Evolutionary conservation across 2,888 invertebrate species (phyloP).

Genomic region (Myathropa florea): DNA sequence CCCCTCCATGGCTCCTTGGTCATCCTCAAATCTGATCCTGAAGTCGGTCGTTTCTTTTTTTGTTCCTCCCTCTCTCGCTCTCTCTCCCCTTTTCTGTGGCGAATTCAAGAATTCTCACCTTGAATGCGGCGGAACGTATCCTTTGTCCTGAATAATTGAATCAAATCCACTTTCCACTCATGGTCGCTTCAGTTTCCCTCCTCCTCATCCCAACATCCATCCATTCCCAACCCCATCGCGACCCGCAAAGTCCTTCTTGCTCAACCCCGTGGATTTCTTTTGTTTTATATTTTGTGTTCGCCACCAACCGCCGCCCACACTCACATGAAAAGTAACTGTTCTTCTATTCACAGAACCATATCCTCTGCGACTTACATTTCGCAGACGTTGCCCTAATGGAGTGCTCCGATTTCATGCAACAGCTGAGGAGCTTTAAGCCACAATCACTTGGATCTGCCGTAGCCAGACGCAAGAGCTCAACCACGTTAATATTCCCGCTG

Average conservation of each 20-base stretch:
- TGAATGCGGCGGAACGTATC: neutral
- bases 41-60: neutral
- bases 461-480: slow-evolving; percentile 95
- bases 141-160: slow-evolving; percentile 53
- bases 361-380: slow-evolving; percentile 97
- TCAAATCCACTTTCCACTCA: slow-evolving; percentile 44
- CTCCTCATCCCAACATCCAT: too few relatives aligned
- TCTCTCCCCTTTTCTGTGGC: slow-evolving; percentile 1
- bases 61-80: neutral
- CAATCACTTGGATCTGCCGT: slow-evolving; percentile 97
- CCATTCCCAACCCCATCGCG: too few relatives aligned
- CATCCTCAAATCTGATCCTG: slow-evolving; percentile 4
- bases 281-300: neutral
- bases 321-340: too few relatives aligned
- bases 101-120: slow-evolving; percentile 28
- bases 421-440: slow-evolving; percentile 96
- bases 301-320: neutral
- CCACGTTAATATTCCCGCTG: slow-evolving; percentile 95
- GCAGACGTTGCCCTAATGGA: slow-evolving; percentile 98
- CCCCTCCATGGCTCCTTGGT: neutral
- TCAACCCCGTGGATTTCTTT: neutral
- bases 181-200: slow-evolving; percentile 12
- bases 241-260: neutral
- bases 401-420: slow-evolving; percentile 98
- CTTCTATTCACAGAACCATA: slow-evolving; percentile 86